Percentiles rank a stretch among this genome's conserved stretches.
phyloP scores from a whole-genome alignment of 1,140 invertebrate species.

The Hyposmocoma kahamanoa region DNA sequence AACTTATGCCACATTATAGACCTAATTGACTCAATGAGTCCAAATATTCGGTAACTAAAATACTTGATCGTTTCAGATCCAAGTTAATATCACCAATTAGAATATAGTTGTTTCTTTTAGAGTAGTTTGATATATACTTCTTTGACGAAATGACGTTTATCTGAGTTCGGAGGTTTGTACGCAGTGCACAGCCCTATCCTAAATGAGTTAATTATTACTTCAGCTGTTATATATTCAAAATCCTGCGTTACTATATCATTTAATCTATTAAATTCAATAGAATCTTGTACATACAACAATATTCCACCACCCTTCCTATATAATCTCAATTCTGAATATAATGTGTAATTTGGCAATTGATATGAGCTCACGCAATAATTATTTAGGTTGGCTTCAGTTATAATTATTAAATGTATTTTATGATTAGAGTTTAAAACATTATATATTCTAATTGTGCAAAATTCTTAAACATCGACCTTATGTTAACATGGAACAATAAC shows the following conservation, averaged over 20 bases:
- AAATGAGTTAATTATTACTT: neutral
- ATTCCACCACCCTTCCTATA: neutral
- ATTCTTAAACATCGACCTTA: conserved; percentile 5
- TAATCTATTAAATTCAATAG: neutral
- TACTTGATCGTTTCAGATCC: neutral
- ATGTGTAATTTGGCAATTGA: neutral
- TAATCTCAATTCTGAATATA: neutral
- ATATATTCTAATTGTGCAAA: conserved; percentile 4
- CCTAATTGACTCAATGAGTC: neutral
- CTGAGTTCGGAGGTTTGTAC: conserved; percentile 1
- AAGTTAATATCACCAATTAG: conserved; percentile 4
- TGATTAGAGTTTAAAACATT: neutral
- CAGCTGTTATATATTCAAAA: conserved; percentile 1
- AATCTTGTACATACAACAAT: conserved; percentile 2
- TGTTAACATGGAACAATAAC: neutral
- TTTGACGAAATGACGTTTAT: neutral
- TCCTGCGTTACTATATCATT: neutral
- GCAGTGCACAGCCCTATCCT: neutral
- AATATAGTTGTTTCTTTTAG: neutral
- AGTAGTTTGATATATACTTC: neutral
- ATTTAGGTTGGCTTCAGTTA: conserved; percentile 3
- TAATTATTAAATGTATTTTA: neutral
- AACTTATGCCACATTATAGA: neutral
- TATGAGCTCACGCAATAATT: neutral
- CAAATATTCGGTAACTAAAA: neutral